These are phyloP conservation scores for Martes flavigula DNA, from an alignment of 2,797 vertebrate species.

Conservation along the genomic window DNA sequence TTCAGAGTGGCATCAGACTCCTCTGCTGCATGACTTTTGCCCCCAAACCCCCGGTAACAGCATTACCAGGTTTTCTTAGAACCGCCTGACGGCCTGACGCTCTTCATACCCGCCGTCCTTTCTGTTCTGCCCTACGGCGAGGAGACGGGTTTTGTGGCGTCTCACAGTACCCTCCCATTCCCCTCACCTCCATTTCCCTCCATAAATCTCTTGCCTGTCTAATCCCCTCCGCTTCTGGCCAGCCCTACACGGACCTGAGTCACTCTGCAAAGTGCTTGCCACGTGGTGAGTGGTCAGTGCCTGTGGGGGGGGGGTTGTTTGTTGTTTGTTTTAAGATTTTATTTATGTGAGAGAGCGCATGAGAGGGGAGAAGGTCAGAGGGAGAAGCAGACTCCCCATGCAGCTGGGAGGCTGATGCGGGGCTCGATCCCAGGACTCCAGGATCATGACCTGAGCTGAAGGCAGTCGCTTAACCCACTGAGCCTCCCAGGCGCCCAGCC, in stretches of 20 bases:
- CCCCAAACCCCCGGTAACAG: not conserved
- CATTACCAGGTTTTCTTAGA: not conserved
- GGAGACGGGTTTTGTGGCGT: not conserved
- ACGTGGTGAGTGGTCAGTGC: not conserved
- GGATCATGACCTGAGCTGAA: no score
- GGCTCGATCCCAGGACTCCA: no score
- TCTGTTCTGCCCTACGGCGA: not conserved
- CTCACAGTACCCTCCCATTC: not conserved
- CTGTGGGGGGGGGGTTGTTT: not conserved
- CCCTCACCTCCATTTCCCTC: not conserved
- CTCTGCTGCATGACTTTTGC: not conserved
- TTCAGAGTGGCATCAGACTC: not conserved
- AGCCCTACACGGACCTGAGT: not conserved
- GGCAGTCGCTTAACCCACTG: no score
- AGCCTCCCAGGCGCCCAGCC: no score
- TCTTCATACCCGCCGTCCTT: not conserved
- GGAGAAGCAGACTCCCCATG: no score
- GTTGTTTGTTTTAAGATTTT: no score
- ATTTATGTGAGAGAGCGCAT: no score
- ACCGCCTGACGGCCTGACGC: not conserved
- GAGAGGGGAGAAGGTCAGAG: no score
- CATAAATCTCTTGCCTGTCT: not conserved
- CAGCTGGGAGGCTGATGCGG: no score
- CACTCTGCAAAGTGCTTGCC: not conserved
- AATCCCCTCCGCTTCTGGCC: not conserved